Conservation (phyloP, 2,797 vertebrate genomes). For the Urocyon cinereoargenteus region DNA sequence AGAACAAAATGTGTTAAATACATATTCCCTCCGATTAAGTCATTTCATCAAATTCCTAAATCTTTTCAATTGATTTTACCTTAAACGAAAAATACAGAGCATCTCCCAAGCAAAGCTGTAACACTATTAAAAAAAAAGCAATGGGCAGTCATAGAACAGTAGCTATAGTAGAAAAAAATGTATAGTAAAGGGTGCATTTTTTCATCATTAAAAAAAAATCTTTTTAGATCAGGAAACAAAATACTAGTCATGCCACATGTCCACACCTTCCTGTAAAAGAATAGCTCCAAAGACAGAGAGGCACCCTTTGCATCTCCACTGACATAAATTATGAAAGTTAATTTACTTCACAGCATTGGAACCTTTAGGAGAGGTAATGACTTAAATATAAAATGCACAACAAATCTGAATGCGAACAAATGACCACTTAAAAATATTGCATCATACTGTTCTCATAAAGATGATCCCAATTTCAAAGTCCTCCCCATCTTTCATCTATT, state of each 20-base stretch:
- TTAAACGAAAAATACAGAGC: neutral
- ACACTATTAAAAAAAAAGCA: neutral
- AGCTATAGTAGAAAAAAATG: neutral
- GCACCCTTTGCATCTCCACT: neutral
- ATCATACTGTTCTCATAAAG: conserved; percentile 2
- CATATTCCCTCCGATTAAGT: neutral
- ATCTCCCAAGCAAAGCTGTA: neutral
- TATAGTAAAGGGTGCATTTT: neutral
- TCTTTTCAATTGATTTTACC: neutral
- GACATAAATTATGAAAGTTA: conserved; percentile 41
- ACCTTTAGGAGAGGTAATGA: conserved; percentile 26
- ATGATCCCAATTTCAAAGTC: conserved; percentile 45
- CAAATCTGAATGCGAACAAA: neutral
- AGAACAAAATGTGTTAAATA: neutral
- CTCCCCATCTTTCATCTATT: conserved; percentile 47
- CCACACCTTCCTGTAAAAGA: neutral
- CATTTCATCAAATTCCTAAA: neutral
- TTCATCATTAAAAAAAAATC: neutral
- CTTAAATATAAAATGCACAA: conserved; percentile 52
- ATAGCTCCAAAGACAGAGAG: neutral
- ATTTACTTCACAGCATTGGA: conserved; percentile 57
- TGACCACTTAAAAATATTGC: conserved; percentile 43
- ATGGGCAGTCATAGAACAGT: neutral
- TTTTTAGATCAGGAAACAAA: conserved; percentile 30
- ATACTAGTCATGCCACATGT: neutral